Evolutionary conservation across 2,113 vertebrate species (phyloP), one percentile per base, ranked within the genome.

Genomic region (Numenius arquata): DNA sequence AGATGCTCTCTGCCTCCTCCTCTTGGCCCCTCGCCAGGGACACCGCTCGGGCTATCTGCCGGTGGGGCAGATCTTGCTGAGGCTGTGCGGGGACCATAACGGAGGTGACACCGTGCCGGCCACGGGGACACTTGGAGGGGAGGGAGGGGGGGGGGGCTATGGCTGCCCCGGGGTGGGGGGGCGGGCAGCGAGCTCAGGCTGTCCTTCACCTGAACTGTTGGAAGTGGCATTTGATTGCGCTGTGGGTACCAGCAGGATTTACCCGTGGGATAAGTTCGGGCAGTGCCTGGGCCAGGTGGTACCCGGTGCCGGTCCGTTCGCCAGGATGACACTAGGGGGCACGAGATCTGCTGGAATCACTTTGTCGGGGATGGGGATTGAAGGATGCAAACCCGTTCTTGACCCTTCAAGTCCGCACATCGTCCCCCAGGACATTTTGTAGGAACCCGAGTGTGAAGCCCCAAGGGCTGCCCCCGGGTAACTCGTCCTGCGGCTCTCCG

Each of bases 241-340:
- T 34, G 1, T 7, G 0, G 38, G 32, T 25, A 55, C 18, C 70
- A 10, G 58, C 27, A 27, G 56, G 56, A 45, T 62, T 45, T 14
- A 4, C 32, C 32, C 4, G 18, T 3, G 22, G 20, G 17, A 11
- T 18, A 6, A 36, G 12, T 5, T 30, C 8, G 13, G 62, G 43
- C 29, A 20, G 14, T 6, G 85, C 52, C 38, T 4, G 85, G 47
- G 32, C 71, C 43, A 2, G 79, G 66, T 68, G 88, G 71, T 85
- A 41, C 73, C 74, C 38, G 4, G 81, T 90, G 84, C 32, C 19
- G 50, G 81, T 86, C 88, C 85, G 16, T 97, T 96, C 93, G 14
- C 81, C 55, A 23, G 78, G 59, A 85, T 90, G 89, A 92, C 96
- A 94, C 95, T 94, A 96, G 96, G 95, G 94, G 96, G 97, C 97